These are phyloP conservation scores for Solenopsis invicta DNA, from an alignment of 1,140 invertebrate species.

Conservation along the genomic window DNA sequence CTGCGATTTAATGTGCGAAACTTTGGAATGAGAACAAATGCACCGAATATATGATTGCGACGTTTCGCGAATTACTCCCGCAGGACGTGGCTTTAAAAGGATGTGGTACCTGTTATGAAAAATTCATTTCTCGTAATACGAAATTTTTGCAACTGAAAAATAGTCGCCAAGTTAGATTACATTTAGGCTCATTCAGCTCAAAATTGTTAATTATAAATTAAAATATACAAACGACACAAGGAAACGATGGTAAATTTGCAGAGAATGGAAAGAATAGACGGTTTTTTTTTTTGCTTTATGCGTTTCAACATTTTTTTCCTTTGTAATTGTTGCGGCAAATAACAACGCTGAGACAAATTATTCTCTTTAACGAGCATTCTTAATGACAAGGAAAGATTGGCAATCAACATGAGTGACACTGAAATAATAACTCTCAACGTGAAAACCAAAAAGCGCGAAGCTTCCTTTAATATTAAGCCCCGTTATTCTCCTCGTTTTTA, in stretches of 20 bases:
- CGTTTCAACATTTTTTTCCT: not conserved
- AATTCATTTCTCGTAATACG: not conserved
- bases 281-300: not conserved
- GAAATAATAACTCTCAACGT: not conserved
- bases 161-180: conserved; percentile 6
- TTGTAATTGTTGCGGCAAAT: not conserved
- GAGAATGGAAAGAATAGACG: not conserved
- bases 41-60: conserved; percentile 54
- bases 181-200: not conserved
- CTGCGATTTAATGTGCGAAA: conserved; percentile 62
- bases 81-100: conserved; percentile 31
- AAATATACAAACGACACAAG: conserved; percentile 1
- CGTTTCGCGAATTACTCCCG: conserved; percentile 50
- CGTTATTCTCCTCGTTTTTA: conserved; percentile 33
- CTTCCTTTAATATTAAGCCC: conserved; percentile 7
- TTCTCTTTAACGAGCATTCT: not conserved
- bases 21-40: conserved; percentile 65
- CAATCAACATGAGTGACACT: conserved; percentile 14
- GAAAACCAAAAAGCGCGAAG: conserved; percentile 3
- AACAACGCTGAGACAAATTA: not conserved
- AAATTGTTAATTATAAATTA: conserved; percentile 4
- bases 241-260: not conserved
- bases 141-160: conserved; percentile 11
- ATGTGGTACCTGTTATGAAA: not conserved
- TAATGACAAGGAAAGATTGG: not conserved